Evolutionary conservation across 2,888 invertebrate species (phyloP), one percentile per base, ranked within the genome.

Genomic region (Yponomeuta evonymella): DNA sequence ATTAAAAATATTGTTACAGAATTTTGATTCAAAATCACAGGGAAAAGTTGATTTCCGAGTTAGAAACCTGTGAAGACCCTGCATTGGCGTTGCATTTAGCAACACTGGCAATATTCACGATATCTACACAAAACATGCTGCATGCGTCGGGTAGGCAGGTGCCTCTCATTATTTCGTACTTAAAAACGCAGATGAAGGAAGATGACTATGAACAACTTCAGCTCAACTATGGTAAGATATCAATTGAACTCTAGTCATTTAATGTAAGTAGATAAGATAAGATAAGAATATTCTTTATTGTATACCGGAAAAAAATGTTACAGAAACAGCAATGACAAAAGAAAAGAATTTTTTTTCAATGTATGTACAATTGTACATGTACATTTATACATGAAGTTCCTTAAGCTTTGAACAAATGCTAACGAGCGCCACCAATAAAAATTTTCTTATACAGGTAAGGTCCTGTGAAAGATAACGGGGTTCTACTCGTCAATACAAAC

Each of bases 131-230:
- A 77, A 94, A 93, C 76, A 96, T 98, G 92, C 82, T 99, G 43
- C 97, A 98, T 86, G 98, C 98, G 15, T 98, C 98, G 43, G 99
- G 99, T 0, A 95, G 97, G 83, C 98, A 98, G 89, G 97, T 99
- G 12, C 95, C 97, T 0, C 93, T 95, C 29, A 94, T 99, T 75
- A 92, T 98, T 67, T 82, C 93, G 1, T 96, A 94, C 83, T 93
- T 99, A 70, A 95, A 95, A 75, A 90, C 93, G 33, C 94, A 95
- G 76, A 85, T 98, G 70, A 94, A 94, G 73, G 90, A 93, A 36
- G 95, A 96, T 8, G 94, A 96, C 72, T 93, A 94, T 80, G 83
- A 92, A 1, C 87, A 94, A 71, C 90, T 98, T 1, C 93, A 94
- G 67, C 89, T 93, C 70, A 97, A 95, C 86, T 96, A 98, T 92